Evolutionary conservation across 2,888 invertebrate species (phyloP), one percentile per base, ranked within the genome.

Genomic region (Apodemia mormo): DNA sequence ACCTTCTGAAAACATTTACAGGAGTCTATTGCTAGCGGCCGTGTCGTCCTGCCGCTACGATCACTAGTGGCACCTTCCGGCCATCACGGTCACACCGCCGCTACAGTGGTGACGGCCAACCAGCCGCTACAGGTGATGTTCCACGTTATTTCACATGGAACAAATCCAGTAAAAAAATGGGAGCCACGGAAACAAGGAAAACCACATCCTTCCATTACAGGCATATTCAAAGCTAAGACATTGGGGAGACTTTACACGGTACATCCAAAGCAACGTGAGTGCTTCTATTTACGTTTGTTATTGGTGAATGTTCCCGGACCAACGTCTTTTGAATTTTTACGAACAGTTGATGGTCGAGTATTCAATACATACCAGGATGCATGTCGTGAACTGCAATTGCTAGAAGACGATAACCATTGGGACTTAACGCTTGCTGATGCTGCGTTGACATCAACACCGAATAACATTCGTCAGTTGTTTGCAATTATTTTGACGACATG

Each of bases 121-220:
- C n/a, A n/a, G n/a, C n/a, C n/a, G n/a, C n/a, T n/a, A n/a, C n/a
- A n/a, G 67, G 74, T 67, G 77, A 78, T 4, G 76, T 77, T 75
- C 76, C 77, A 69, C 74, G 75, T 49, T 77, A 78, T 71, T 77
- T 78, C 66, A 77, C 73, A 43, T 78, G 76, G 76, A 77, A 76
- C 37, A 72, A 70, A 69, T 72, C 74, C 73, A 75, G 74, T 43
- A 78, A 78, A 61, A n/a, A 70, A 70, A 8, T 76, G 40, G 40
- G 40, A 40, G 8, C 40, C 40, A 40, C 7, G 40, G 75, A 74
- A 76, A 72, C 72, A 75, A 76, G 76, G 77, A 73, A 74, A 65
- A 71, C 69, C 75, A 73, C 67, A 76, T 74, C 71, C 72, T 72
- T 74, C 72, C 68, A 61, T 74, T 70, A 56, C 65, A 76, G 69